A percentile compares a stretch with the other conserved stretches of the same genome.
Evolutionary conservation across 2,113 vertebrate species (phyloP).

Genomic region (Phylloscopus whistleri): DNA sequence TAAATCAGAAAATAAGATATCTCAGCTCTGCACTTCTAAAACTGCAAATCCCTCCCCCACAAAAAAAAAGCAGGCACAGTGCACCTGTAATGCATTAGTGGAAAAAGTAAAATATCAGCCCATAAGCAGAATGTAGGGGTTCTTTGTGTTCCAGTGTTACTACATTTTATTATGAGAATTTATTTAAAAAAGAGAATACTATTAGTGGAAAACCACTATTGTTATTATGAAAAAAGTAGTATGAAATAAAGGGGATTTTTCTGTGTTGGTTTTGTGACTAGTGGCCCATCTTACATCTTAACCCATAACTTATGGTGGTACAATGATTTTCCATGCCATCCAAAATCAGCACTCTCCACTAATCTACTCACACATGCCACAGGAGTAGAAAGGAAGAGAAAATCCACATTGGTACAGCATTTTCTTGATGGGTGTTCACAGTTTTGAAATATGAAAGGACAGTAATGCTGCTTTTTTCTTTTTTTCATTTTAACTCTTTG

Average conservation of each 20-base stretch:
- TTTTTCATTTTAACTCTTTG: neutral
- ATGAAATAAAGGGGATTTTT: neutral
- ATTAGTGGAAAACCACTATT: neutral
- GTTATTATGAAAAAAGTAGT: neutral
- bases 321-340: neutral
- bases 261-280: neutral
- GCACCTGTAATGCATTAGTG: neutral
- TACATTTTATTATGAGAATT: neutral
- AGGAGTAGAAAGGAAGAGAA: neutral
- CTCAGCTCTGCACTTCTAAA: neutral
- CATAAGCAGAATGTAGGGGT: neutral
- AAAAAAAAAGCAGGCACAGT: neutral
- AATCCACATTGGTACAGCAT: neutral
- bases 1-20: conserved; percentile 6
- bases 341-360: neutral
- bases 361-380: neutral
- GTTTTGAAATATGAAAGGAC: neutral
- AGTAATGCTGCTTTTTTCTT: neutral
- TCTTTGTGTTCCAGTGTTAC: neutral
- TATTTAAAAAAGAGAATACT: neutral
- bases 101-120: neutral
- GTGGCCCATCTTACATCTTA: neutral
- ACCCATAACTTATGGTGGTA: neutral
- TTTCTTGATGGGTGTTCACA: neutral
- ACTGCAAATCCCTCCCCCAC: neutral